These are phyloP conservation scores for Scalopus aquaticus DNA, from an alignment of 2,113 vertebrate species.

Conservation along the genomic window DNA sequence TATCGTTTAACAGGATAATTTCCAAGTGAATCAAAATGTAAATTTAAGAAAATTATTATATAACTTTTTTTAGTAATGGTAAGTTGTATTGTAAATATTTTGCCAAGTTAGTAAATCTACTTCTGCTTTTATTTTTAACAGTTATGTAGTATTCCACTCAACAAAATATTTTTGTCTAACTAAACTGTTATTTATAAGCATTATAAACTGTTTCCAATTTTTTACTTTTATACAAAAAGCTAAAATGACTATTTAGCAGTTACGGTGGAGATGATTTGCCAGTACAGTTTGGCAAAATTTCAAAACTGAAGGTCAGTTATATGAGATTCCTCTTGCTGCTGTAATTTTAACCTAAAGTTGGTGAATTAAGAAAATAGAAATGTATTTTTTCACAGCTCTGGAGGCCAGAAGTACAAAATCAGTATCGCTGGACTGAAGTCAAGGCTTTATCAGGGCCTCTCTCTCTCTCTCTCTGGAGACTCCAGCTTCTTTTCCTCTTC, in stretches of 20 bases:
- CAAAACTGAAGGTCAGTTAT: background rate
- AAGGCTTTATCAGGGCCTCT: too few species aligned
- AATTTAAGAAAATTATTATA: background rate
- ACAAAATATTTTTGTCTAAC: background rate
- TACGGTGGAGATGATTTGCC: background rate
- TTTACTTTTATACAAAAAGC: background rate
- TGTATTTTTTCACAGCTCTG: background rate
- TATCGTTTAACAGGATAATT: background rate
- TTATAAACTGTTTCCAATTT: background rate
- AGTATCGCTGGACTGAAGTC: background rate
- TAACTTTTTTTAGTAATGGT: background rate
- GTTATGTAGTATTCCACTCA: background rate
- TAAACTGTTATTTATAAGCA: background rate
- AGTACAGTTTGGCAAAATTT: background rate
- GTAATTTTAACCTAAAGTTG: background rate
- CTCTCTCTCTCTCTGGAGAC: background rate
- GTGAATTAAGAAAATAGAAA: background rate
- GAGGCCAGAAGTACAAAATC: background rate
- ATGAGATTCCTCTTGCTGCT: background rate
- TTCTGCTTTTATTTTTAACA: background rate
- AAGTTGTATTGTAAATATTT: background rate
- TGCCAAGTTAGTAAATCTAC: background rate
- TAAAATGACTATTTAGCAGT: background rate
- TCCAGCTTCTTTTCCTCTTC: background rate
- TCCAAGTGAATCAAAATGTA: background rate